Conservation (phyloP, 2,113 vertebrate species). For the Oncorhynchus tshawytscha region DNA sequence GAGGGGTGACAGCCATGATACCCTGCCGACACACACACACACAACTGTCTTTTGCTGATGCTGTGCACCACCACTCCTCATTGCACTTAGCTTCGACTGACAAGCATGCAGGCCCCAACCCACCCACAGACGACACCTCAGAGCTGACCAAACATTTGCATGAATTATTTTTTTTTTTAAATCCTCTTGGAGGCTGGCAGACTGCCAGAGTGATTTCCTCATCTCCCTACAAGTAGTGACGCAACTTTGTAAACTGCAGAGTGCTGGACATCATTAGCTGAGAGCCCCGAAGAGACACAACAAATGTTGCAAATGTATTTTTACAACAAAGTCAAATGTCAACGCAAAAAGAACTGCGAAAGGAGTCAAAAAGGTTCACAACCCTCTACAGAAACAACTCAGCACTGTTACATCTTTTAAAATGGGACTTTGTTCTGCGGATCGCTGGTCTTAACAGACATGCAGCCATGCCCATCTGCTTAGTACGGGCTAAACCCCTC, state of each 20-base stretch:
- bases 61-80: conserved; percentile 7
- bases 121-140: neutral
- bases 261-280: conserved; percentile 36
- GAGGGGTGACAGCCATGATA: neutral
- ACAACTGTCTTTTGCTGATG: no score
- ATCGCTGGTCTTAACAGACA: no score
- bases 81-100: neutral
- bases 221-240: conserved; percentile 39
- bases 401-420: no score
- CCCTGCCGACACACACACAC: neutral
- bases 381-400: no score
- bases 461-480: no score
- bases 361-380: no score
- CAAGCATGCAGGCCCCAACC: neutral
- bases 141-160: neutral
- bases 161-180: neutral
- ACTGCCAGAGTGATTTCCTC: conserved; percentile 50
- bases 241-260: conserved; percentile 26
- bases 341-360: no score
- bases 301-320: neutral
- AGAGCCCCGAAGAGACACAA: neutral
- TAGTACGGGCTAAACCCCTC: no score
- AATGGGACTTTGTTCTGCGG: no score
- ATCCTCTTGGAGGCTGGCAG: conserved; percentile 29
- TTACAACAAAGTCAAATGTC: no score